Base-by-base conservation (phyloP, 2,888 invertebrate genomes). In the Himalopsyche anomala region DNA sequence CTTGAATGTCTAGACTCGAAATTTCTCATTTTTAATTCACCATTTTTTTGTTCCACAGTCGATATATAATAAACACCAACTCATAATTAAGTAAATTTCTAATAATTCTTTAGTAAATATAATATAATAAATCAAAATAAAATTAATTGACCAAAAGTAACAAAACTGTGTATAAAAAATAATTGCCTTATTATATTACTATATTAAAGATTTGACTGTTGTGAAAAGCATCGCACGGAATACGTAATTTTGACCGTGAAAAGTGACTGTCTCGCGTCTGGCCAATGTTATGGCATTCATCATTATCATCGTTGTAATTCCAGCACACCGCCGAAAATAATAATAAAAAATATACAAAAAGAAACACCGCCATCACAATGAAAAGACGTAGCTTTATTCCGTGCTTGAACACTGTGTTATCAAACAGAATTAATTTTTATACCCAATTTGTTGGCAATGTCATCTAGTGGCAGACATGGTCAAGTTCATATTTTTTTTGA, bases 221-320 rank as follows among this genome's bases (percentile, higher is more conserved):
- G 19, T 19, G 28, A 62, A 62, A 62, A 62, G 62, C 62, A 62
- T 19, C 51, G 62, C 62, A 62, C 62, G 62, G 62, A 62, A 62
- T 62, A 62, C 62, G 19, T 62, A 62, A 62, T 62, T 62, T 62
- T 62, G 62, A 62, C 62, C 62, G 62, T 62, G 62, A 62, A 62
- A 62, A 62, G 19, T 62, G 62, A 62, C 62, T 62, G 62, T 62
- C 62, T 62, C 62, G 19, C 11, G 19, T 62, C 62, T 62, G 62
- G 62, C 19, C 62, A 62, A 28, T 62, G 19, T 19, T 62, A 62
- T 28, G 28, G 62, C 62, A 62, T 62, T 62, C 62, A 62, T 62
- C 62, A 62, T 62, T 62, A 62, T 28, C 62, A 28, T 62, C 62
- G 62, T 28, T n/a, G 62, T 62, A 62, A 62, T 62, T 28, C 62